Evolutionary conservation across 1,140 invertebrate genomes (phyloP), one percentile per base, ranked within the genome.

Genomic region (Gonioctena quinquepunctata): DNA sequence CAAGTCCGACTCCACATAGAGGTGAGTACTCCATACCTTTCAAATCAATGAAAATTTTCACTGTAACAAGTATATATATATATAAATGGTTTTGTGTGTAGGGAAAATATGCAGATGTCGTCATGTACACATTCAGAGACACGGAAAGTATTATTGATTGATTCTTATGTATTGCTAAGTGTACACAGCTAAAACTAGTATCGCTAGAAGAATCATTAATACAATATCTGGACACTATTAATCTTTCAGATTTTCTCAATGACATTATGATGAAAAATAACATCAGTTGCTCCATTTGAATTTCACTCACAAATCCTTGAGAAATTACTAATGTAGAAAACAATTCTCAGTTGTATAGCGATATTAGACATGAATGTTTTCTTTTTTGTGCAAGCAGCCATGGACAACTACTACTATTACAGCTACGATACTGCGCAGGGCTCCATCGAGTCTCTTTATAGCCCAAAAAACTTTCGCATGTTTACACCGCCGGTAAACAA

Each of bases 1-100:
- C 95, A 6, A 94, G 92, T 83, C 89, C 95, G 77, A 88, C 94
- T 77, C 90, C 94, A 86, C 87, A 89, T 78, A 89, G 94, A 91
- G 92, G 93, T 94, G 86, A 85, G 85, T 42, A n/a, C 16, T 11
- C 33, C n/a, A 8, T 13, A 42, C 13, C 83, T n/a, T 42, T 3
- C 2, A 11, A 13, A 11, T 42, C 2, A 42, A 42, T 8, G 13
- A n/a, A n/a, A n/a, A 42, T 42, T 42, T 42, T 42, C 2, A 42
- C 33, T 42, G 1, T 13, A 42, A 42, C 16, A 0, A 42, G 69
- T 63, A 54, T 54, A 1, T n/a, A n/a, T n/a, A n/a, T n/a, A n/a
- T n/a, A n/a, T n/a, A 7, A 42, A 42, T 54, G 52, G 22, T 54
- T 54, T 54, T 54, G n/a, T 19, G 22, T 54, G 5, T 8, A 62